These are phyloP conservation scores for Nycticryphes semicollaris DNA, from an alignment of 2,113 vertebrate species.

Conservation along the genomic window DNA sequence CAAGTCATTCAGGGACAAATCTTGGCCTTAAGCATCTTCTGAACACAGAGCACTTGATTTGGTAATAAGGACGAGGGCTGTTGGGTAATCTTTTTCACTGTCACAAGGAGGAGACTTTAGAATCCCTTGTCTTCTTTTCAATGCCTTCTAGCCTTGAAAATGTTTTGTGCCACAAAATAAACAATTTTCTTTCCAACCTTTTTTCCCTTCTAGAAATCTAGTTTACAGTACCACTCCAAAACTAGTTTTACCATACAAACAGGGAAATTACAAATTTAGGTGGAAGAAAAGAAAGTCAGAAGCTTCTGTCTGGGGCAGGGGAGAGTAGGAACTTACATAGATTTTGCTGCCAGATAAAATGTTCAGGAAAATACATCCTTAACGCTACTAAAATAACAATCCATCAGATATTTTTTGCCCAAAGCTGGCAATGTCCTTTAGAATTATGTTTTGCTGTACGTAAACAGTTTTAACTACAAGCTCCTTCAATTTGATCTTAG, in stretches of 20 bases:
- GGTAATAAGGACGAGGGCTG: neutral
- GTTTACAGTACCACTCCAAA: neutral
- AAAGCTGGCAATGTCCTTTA: constrained; percentile 28
- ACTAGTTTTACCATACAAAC: neutral
- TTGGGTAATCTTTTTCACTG: neutral
- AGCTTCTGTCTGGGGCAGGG: neutral
- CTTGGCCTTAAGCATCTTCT: neutral
- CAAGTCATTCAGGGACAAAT: neutral
- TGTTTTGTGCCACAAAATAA: neutral
- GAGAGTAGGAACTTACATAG: neutral
- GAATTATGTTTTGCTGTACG: neutral
- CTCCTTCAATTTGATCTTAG: neutral
- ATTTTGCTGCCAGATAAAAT: constrained; percentile 13
- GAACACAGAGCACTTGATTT: neutral
- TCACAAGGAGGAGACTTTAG: neutral
- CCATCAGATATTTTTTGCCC: constrained; percentile 27
- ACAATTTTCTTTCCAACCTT: neutral
- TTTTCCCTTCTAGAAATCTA: neutral
- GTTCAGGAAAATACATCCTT: constrained; percentile 13
- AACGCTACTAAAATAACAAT: constrained; percentile 28
- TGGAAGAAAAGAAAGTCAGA: neutral
- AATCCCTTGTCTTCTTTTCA: neutral
- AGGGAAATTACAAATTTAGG: neutral
- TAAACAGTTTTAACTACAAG: constrained; percentile 11
- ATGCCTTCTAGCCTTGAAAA: neutral